Percentiles rank a stretch among this genome's conserved stretches.
Conservation (phyloP, 2,797 vertebrate species). For the Numenius phaeopus region DNA sequence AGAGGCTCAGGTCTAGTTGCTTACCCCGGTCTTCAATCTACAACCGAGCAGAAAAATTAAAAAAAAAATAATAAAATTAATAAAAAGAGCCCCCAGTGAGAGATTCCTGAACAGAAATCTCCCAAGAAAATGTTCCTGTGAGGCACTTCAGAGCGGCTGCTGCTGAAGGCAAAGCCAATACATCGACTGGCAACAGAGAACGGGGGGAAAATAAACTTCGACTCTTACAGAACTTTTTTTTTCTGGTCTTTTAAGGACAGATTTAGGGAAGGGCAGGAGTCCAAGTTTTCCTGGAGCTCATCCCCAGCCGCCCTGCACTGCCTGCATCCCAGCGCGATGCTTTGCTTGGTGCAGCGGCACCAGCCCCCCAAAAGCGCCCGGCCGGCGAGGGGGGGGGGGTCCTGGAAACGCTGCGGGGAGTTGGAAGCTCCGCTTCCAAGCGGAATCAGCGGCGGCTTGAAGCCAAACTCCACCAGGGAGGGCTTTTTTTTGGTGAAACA, state of each 20-base stretch:
- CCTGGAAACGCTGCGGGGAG: neutral
- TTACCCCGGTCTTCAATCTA: neutral
- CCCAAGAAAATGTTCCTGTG: neutral
- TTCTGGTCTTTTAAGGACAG: neutral
- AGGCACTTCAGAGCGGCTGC: neutral
- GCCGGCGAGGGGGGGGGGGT: fast-evolving
- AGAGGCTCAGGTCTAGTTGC: neutral
- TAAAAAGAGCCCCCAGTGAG: neutral
- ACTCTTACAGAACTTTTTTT: neutral
- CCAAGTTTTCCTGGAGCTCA: neutral
- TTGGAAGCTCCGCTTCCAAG: neutral
- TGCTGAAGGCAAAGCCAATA: neutral
- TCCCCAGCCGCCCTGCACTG: neutral
- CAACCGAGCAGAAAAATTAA: neutral
- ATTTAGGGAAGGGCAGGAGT: neutral
- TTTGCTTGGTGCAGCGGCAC: neutral
- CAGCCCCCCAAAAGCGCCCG: neutral
- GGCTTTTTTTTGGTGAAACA: neutral
- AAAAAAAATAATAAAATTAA: neutral
- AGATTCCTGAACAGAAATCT: neutral
- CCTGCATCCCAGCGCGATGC: neutral
- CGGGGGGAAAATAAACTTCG: neutral
- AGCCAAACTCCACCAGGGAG: neutral
- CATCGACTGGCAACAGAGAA: neutral
- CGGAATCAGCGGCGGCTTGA: neutral